Conservation (phyloP, 2,888 invertebrate species). For the Cantharis rufa region DNA sequence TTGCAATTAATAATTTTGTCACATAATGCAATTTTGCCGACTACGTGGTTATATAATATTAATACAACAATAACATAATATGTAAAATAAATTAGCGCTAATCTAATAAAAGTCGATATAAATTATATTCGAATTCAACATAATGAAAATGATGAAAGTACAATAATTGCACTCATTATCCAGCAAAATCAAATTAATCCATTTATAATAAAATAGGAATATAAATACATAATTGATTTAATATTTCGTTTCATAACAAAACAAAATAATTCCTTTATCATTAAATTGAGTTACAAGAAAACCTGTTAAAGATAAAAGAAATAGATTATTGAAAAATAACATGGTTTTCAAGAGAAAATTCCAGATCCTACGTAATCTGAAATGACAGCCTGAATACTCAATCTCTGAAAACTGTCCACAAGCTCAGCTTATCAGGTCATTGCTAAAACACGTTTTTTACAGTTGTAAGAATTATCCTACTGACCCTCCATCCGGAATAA, state of each 20-base stretch:
- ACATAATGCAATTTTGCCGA: not conserved
- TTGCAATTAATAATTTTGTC: not conserved
- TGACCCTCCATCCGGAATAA: not conserved
- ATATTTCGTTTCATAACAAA: not conserved
- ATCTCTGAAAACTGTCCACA: constrained; percentile 36
- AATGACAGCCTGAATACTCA: constrained; percentile 36
- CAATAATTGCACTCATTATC: not conserved
- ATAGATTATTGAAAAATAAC: constrained; percentile 41
- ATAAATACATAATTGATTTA: not conserved
- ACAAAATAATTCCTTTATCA: constrained; percentile 19
- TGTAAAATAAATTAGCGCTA: not conserved
- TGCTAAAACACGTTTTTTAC: constrained; percentile 34
- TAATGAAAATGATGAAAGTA: not conserved
- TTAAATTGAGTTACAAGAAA: constrained; percentile 38
- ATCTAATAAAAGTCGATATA: not conserved
- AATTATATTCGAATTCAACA: not conserved
- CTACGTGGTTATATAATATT: not conserved
- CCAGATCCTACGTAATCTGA: constrained; percentile 37
- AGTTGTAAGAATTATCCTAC: not conserved
- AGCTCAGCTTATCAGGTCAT: constrained; percentile 36
- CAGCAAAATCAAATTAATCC: constrained; percentile 5
- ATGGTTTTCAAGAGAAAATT: constrained; percentile 32
- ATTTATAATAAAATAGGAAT: constrained; percentile 32
- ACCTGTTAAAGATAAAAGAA: constrained; percentile 38
- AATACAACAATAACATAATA: not conserved